Percentiles rank a stretch among this genome's conserved stretches.
phyloP scores from a whole-genome alignment of 35 echinoderm and acorn worm species.

The Patiria miniata region DNA sequence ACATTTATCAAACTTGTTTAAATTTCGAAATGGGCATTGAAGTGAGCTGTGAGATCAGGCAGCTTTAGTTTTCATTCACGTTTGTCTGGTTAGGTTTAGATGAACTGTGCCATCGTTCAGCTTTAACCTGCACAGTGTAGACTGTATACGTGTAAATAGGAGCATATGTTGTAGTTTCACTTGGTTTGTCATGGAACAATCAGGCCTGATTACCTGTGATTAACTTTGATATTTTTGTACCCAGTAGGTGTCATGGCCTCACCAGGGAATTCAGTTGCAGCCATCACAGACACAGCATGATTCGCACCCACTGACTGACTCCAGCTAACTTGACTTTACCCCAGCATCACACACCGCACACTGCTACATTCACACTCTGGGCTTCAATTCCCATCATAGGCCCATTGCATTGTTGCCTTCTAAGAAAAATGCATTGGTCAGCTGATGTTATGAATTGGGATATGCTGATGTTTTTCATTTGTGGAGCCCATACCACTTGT shows the following conservation, averaged over 20 bases:
- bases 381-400: too few relatives aligned
- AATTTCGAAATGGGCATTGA: too few relatives aligned
- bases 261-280: background rate
- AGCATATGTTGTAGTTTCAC: constrained; percentile 17
- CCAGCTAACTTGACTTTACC: background rate
- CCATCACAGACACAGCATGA: constrained; percentile 26
- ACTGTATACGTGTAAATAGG: background rate
- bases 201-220: constrained; percentile 9
- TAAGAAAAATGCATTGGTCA: background rate
- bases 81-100: too few relatives aligned
- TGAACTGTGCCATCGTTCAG: too few relatives aligned
- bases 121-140: too few relatives aligned
- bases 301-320: constrained; percentile 3
- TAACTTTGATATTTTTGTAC: constrained; percentile 10
- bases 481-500: constrained; percentile 17
- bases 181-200: constrained; percentile 1
- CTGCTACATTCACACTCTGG: too few relatives aligned
- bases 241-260: constrained; percentile 23
- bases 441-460: background rate
- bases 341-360: too few relatives aligned
- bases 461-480: constrained; percentile 8
- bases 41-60: too few relatives aligned
- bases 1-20: too few relatives aligned
- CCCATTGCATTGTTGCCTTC: background rate
- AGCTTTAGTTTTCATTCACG: too few relatives aligned